phyloP scores from a whole-genome alignment of 2,113 vertebrate species.

The Charadrius vociferus region DNA sequence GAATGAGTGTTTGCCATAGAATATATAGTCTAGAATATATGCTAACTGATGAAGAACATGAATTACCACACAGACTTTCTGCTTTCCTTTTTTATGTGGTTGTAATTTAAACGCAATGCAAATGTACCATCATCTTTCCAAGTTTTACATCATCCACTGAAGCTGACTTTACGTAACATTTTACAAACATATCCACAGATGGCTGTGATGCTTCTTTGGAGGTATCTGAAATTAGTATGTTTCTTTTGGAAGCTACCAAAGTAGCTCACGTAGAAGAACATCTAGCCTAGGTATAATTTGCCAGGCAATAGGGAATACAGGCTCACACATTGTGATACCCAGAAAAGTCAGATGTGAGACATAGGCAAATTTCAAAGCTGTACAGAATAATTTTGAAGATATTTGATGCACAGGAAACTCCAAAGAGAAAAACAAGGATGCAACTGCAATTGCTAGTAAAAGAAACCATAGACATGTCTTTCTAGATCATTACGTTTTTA shows the following conservation, averaged over 20 bases:
- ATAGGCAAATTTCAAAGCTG: background rate
- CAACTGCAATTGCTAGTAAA: background rate
- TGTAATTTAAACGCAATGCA: background rate
- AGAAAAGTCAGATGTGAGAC: background rate
- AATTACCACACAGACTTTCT: background rate
- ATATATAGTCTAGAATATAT: background rate
- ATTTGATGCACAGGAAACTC: background rate
- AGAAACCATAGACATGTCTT: background rate
- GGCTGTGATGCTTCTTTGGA: background rate
- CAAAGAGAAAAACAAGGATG: background rate
- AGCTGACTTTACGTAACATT: background rate
- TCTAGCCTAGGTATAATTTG: background rate
- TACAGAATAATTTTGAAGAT: background rate
- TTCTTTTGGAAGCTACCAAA: background rate
- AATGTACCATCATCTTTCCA: background rate
- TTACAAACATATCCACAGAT: background rate
- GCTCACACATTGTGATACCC: background rate
- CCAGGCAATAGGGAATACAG: background rate
- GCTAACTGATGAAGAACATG: background rate
- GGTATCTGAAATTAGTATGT: background rate
- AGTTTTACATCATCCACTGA: background rate
- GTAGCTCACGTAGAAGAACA: background rate
- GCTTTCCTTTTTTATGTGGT: background rate
- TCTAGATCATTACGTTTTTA: background rate
- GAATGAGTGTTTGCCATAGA: background rate